Evolutionary conservation across 1,140 invertebrate genomes (phyloP).

Genomic region (Cheumatopsyche charites): DNA sequence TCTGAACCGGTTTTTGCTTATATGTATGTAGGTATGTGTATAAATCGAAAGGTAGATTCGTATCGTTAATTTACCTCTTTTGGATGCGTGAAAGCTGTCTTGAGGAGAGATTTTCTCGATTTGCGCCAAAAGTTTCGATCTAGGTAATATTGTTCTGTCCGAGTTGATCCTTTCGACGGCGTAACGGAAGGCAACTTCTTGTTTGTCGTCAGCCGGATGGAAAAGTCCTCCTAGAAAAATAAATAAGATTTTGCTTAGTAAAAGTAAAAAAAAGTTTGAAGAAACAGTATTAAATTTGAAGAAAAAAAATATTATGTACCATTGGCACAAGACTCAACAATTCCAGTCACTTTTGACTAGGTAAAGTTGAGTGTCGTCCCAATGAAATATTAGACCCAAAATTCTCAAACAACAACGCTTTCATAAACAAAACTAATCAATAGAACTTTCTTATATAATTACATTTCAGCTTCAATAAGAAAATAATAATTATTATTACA

Average conservation of each 20-base stretch:
- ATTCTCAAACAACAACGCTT: too few relatives aligned
- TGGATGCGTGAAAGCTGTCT: slow-evolving; percentile 90
- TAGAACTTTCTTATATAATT: too few relatives aligned
- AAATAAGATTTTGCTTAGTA: slow-evolving; percentile 27
- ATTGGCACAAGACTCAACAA: too few relatives aligned
- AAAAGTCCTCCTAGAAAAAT: slow-evolving; percentile 81
- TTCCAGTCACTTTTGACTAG: too few relatives aligned
- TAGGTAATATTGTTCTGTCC: slow-evolving; percentile 78
- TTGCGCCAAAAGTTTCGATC: slow-evolving; percentile 81
- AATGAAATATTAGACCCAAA: too few relatives aligned
- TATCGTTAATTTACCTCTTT: slow-evolving; percentile 72
- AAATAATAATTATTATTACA: too few relatives aligned
- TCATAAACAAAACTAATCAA: too few relatives aligned
- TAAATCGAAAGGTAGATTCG: neutral
- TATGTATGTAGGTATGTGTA: neutral
- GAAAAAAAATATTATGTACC: too few relatives aligned
- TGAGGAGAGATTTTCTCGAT: slow-evolving; percentile 87
- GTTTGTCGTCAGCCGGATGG: slow-evolving; percentile 81
- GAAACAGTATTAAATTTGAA: too few relatives aligned
- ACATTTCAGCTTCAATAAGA: too few relatives aligned
- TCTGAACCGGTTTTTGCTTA: neutral
- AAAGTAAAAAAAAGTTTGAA: too few relatives aligned
- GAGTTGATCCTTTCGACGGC: slow-evolving; percentile 89
- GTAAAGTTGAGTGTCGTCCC: too few relatives aligned
- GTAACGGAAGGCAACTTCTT: slow-evolving; percentile 88